Evolutionary conservation across 2,888 invertebrate genomes (phyloP).

Genomic region (Melieria omissa): DNA sequence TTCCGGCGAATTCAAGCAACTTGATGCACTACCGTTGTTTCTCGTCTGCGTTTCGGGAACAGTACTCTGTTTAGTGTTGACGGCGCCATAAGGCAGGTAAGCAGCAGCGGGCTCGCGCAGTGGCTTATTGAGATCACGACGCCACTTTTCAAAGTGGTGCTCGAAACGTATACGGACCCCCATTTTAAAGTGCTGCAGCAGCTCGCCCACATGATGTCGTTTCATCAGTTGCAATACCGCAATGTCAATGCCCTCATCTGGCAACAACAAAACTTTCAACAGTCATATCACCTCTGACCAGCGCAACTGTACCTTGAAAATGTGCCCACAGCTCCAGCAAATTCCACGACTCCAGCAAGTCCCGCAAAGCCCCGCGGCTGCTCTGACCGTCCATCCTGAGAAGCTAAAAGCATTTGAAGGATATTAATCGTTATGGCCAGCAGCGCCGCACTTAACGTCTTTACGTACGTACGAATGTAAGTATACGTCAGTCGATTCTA

Average conservation of each 20-base stretch:
- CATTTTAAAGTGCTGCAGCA: conserved; percentile 52
- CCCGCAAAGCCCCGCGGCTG: conserved; percentile 43
- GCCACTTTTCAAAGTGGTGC: conserved; percentile 57
- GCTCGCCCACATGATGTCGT: conserved; percentile 49
- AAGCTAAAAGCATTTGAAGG: not conserved
- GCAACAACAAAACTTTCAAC: not conserved
- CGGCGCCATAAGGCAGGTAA: too few relatives aligned
- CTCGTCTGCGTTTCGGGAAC: not conserved
- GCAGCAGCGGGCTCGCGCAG: conserved; percentile 26
- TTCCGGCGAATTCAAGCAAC: not conserved
- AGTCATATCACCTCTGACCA: not conserved
- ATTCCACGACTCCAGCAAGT: conserved; percentile 51
- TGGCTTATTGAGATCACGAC: conserved; percentile 55
- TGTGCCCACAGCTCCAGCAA: conserved; percentile 51
- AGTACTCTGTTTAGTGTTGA: not conserved
- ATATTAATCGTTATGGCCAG: not conserved
- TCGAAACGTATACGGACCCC: conserved; percentile 60
- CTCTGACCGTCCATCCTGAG: not conserved
- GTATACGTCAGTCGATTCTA: not conserved
- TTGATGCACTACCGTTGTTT: not conserved
- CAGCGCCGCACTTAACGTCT: not conserved
- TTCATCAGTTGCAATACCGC: conserved; percentile 58
- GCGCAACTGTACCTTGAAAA: conserved; percentile 49
- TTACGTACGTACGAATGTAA: not conserved
- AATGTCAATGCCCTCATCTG: conserved; percentile 56